These are phyloP conservation scores for Hypomecis atomaria DNA, from an alignment of 2,888 invertebrate species.

Conservation along the genomic window DNA sequence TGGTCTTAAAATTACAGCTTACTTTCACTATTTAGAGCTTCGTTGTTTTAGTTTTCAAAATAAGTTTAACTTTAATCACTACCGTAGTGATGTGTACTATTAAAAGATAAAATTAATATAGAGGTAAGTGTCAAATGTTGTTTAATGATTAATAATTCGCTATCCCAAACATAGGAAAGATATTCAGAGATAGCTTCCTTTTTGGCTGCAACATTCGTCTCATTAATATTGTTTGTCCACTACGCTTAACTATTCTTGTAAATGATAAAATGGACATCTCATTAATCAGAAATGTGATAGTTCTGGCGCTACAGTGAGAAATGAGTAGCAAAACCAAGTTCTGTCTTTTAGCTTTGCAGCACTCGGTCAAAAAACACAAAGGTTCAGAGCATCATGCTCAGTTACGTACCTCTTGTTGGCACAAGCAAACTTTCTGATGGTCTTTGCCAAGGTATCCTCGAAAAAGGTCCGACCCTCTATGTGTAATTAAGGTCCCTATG, in stretches of 20 bases:
- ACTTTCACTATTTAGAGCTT: not conserved
- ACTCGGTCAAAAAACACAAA: conserved; percentile 14
- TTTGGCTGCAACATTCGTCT: no score
- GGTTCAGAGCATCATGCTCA: conserved; percentile 31
- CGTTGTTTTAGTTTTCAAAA: conserved; percentile 18
- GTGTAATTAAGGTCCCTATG: conserved; percentile 71
- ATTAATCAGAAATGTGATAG: no score
- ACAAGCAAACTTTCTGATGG: conserved; percentile 62
- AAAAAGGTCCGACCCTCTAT: conserved; percentile 64
- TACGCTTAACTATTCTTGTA: no score
- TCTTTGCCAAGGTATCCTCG: conserved; percentile 55
- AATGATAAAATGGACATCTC: no score
- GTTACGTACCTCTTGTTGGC: conserved; percentile 43
- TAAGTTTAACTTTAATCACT: conserved; percentile 21
- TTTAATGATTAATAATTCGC: no score
- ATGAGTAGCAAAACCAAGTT: not conserved
- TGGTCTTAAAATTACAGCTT: conserved; percentile 30
- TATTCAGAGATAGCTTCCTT: no score
- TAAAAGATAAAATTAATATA: no score
- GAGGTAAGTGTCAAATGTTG: no score
- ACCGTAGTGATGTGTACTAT: not conserved
- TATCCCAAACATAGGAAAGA: no score
- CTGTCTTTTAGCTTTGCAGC: not conserved
- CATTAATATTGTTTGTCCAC: no score
- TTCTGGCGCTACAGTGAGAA: no score